phyloP scores from a whole-genome alignment of 2,888 invertebrate species.

The Brenthis daphne region DNA sequence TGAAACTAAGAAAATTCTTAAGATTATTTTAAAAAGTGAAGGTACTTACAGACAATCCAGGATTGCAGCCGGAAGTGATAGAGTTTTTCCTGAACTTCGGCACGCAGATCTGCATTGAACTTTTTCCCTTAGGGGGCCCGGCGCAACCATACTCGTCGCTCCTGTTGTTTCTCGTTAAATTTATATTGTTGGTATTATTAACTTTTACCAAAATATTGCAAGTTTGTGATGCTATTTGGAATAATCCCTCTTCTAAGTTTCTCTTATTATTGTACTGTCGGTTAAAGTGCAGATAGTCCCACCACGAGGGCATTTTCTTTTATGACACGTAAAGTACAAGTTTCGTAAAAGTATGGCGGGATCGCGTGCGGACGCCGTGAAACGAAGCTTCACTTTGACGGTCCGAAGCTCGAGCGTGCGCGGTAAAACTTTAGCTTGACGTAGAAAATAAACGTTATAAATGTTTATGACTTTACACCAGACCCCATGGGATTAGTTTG shows the following conservation, averaged over 20 bases:
- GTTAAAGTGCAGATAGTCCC: conserved; percentile 82
- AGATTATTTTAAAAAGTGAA: background rate
- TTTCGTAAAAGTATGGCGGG: conserved; percentile 44
- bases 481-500: conserved; percentile 22
- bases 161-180: conserved; percentile 84
- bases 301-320: conserved; percentile 82
- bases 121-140: conserved; percentile 67
- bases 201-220: conserved; percentile 90
- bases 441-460: conserved; percentile 29
- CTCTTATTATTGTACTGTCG: conserved; percentile 79
- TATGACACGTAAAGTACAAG: conserved; percentile 48
- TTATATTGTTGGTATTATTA: conserved; percentile 88
- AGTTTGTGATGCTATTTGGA: conserved; percentile 90
- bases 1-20: too few species aligned
- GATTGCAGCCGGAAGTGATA: conserved; percentile 79
- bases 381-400: conserved; percentile 51
- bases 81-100: conserved; percentile 79
- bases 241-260: conserved; percentile 88
- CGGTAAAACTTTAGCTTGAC: conserved; percentile 57
- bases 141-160: conserved; percentile 84
- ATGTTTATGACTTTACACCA: conserved; percentile 32
- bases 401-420: conserved; percentile 59
- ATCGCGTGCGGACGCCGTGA: conserved; percentile 49
- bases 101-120: conserved; percentile 81
- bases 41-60: conserved; percentile 82